A percentile compares a stretch with the other conserved stretches of the same genome.
These are phyloP conservation scores for Palythoa grandiflora DNA, from an alignment of 92 coral and sea anemone genomes.

Conservation along the genomic window DNA sequence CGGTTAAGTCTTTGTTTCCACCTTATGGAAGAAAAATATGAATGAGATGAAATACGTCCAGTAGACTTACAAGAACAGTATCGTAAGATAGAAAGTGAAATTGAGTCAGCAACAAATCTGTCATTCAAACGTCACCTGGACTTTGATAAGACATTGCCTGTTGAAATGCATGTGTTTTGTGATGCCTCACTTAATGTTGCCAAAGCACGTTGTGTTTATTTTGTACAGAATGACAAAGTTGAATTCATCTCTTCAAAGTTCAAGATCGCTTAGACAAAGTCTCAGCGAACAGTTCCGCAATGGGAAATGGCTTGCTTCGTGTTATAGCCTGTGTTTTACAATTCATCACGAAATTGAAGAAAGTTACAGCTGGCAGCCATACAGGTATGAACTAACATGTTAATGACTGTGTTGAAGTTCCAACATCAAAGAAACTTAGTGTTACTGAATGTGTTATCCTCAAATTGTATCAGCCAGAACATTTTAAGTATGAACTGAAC, in stretches of 20 bases:
- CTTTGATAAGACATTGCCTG: conserved; percentile 57
- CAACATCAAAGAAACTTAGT: conserved; percentile 48
- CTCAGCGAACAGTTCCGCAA: conserved; percentile 61
- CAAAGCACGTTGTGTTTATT: conserved; percentile 60
- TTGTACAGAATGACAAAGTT: conserved; percentile 58
- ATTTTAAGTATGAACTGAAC: conserved; percentile 40
- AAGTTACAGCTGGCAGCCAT: conserved; percentile 7
- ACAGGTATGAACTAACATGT: conserved; percentile 13
- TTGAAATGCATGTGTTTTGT: conserved; percentile 68
- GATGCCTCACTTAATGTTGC: conserved; percentile 62
- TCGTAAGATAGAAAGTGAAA: conserved; percentile 41
- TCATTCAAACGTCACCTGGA: conserved; percentile 36
- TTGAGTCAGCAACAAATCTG: conserved; percentile 43
- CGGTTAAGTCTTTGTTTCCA: conserved; percentile 53
- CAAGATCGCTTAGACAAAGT: conserved; percentile 57
- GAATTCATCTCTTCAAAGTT: conserved; percentile 59
- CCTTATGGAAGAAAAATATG: conserved; percentile 61
- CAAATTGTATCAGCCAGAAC: conserved; percentile 37
- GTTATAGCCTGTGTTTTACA: conserved; percentile 38
- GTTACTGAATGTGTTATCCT: conserved; percentile 41
- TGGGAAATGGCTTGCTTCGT: conserved; percentile 57
- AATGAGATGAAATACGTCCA: conserved; percentile 57
- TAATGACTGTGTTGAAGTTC: conserved; percentile 35
- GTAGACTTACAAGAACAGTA: conserved; percentile 50
- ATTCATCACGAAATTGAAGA: conserved; percentile 48